phyloP scores from a whole-genome alignment of 2,888 invertebrate species.

The Acronicta leporina region DNA sequence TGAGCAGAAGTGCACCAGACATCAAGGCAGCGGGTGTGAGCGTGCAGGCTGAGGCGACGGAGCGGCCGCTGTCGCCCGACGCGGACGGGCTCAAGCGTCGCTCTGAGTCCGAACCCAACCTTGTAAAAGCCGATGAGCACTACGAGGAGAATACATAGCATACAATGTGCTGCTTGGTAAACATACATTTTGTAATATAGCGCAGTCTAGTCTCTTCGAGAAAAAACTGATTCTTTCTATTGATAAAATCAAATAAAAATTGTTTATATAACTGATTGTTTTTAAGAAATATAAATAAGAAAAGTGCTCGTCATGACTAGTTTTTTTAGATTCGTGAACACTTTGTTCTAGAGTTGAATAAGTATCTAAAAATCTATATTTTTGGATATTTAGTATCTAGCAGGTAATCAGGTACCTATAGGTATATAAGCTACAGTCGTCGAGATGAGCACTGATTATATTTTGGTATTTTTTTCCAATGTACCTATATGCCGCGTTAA shows the following conservation, averaged over 20 bases:
- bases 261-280: constrained; percentile 22
- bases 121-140: constrained; percentile 85
- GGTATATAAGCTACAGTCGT: constrained; percentile 15
- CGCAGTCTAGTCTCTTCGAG: constrained; percentile 51
- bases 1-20: constrained; percentile 90
- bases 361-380: too few relatives aligned
- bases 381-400: constrained; percentile 22
- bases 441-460: constrained; percentile 13
- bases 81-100: constrained; percentile 87
- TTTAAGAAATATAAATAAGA: constrained; percentile 24
- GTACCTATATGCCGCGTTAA: constrained; percentile 13
- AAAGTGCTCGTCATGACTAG: constrained; percentile 25
- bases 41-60: constrained; percentile 62
- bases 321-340: constrained; percentile 29
- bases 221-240: constrained; percentile 43
- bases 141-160: constrained; percentile 75
- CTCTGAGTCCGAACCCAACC: constrained; percentile 91
- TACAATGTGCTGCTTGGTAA: constrained; percentile 50
- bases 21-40: constrained; percentile 81
- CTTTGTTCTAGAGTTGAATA: constrained; percentile 35
- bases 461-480: constrained; percentile 14
- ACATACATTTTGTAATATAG: constrained; percentile 39
- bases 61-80: constrained; percentile 72
- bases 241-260: constrained; percentile 43
- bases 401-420: too few relatives aligned